Conservation (phyloP, 2,888 invertebrate species). For the Atethmia centrago region DNA sequence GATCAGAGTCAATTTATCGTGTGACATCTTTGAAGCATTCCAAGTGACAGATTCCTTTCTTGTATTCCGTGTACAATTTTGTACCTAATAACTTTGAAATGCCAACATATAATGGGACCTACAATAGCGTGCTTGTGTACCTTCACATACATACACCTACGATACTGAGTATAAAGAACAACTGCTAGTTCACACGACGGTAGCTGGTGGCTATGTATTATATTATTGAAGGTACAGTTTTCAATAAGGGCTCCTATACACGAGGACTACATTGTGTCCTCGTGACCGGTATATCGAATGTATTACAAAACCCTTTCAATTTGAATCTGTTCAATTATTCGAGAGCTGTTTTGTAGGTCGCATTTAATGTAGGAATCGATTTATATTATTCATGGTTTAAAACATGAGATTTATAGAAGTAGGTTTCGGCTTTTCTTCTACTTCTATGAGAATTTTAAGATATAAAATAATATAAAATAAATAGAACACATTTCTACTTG, state of each 20-base stretch:
- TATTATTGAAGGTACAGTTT: slow-evolving; percentile 44
- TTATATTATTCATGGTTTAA: not conserved
- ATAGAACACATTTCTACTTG: not conserved
- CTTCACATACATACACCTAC: slow-evolving; percentile 33
- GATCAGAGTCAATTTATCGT: not conserved
- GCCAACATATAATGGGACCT: slow-evolving; percentile 49
- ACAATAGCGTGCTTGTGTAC: slow-evolving; percentile 63
- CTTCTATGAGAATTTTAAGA: not conserved
- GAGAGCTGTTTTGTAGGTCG: slow-evolving; percentile 1
- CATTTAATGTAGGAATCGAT: not conserved
- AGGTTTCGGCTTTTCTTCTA: not conserved
- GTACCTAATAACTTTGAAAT: slow-evolving; percentile 43
- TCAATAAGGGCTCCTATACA: slow-evolving; percentile 54
- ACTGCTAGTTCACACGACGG: slow-evolving; percentile 66
- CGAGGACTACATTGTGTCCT: slow-evolving; percentile 24
- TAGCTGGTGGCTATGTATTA: slow-evolving; percentile 34
- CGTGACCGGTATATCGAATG: slow-evolving; percentile 16
- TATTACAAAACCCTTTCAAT: slow-evolving; percentile 48
- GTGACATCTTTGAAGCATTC: not conserved
- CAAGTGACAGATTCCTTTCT: not conserved
- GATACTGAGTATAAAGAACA: slow-evolving; percentile 55
- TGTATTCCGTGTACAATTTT: not conserved
- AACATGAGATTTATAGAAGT: not conserved
- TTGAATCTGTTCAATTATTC: slow-evolving; percentile 40
- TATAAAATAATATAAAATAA: too few species aligned